Evolutionary conservation across 2,113 vertebrate genomes (phyloP), one percentile per base, ranked within the genome.

Genomic region (Boulengeromyrus knoepffleri): DNA sequence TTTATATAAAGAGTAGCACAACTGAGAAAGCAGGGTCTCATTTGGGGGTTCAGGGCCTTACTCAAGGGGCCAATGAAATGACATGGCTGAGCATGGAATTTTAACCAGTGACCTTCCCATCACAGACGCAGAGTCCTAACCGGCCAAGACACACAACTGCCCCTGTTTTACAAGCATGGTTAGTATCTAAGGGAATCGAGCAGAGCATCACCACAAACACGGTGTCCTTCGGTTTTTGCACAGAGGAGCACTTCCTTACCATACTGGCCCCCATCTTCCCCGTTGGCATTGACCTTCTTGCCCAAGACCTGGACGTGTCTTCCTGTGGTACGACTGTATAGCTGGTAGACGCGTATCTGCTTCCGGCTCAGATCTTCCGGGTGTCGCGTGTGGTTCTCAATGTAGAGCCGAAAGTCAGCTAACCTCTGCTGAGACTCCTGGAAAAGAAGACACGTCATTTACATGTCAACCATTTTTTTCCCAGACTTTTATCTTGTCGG

Each of bases 231-330:
- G 74, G 36, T 80, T 17, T 42, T 80, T 19, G 74, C 74, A 7
- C 47, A 36, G 17, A 12, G 8, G 21, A 21, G 52, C 53, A 39
- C 56, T 91, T 94, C 94, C 94, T 95, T 96, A 97, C 96, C 96
- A 94, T 96, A 96, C 96, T 96, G 96, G 91, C 96, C 96, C 92
- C 96, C 96, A 27, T 97, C 96, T 89, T 97, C 96, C 91, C 96
- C 96, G 10, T 94, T 94, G 87, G 96, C 96, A 0, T 95, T 96
- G 93, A 97, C 95, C 92, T 92, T 93, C 89, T 95, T 95, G 36
- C 96, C 96, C 56, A 97, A 91, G 88, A 96, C 95, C 93, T 97
- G 96, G 87, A 96, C 96, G 0, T 97, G 96, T 92, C 95, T 96
- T 66, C 96, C 96, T 42, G 96, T 97, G 83, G 95, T 96, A 90